Evolutionary conservation across 2,888 invertebrate genomes (phyloP), one percentile per base, ranked within the genome.

Genomic region (Melanostoma mellinum): DNA sequence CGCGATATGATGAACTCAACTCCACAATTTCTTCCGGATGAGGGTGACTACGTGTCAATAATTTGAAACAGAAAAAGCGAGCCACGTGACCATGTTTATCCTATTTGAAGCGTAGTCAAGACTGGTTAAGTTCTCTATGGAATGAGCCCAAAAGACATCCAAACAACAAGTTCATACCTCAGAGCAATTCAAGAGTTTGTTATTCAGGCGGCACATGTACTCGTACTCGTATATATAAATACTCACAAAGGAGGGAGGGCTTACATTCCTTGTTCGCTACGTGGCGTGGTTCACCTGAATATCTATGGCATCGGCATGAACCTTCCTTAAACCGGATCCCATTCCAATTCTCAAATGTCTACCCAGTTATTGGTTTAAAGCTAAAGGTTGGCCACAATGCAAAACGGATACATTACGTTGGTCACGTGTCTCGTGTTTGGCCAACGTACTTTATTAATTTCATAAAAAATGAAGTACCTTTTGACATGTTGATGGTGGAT

Each of bases 1-100:
- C 61, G 35, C 61, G 61, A 46, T 46, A 50, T 50, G 61, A 52
- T 69, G 78, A 72, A 20, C 20, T 44, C 50, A 65, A 78, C 68
- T 78, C 58, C 38, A 55, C 30, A 35, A 8, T 10, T 36, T 33
- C 44, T 36, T 33, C 44, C 53, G 10, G 36, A 33, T 10, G 52
- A 55, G 82, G 58, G 74, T 73, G 68, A 67, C 20, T 73, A 69
- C 82, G 82, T 79, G 84, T 84, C 74, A 79, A 75, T 84, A 84
- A 84, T 79, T 84, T 68, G 32, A 53, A 52, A 5, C 20, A 32
- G 40, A 65, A 85, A 74, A 60, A 78, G 79, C 38, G 48, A 77
- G 88, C 86, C 90, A 90, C 90, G 90, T 90, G 90, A 87, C 90
- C 88, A 87, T 90, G 90, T 90, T 90, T 90, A 90, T 89, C 88